Base-by-base conservation (phyloP, 2,797 vertebrate genomes). In the Gallinago solitaria region DNA sequence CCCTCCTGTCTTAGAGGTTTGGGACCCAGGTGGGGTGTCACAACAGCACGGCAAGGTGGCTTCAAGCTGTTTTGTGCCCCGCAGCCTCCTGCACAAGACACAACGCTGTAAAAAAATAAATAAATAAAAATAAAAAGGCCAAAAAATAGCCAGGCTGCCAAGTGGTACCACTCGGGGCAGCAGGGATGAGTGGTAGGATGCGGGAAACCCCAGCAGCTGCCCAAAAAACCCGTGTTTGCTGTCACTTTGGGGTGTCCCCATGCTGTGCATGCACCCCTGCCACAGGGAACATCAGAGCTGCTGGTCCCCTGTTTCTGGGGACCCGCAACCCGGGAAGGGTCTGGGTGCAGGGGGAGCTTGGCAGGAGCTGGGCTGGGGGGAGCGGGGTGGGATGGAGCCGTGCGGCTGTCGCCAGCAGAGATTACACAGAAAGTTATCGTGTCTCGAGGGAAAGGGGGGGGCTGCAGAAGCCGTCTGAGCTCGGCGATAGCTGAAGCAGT, bases 251-350 rank as follows among this genome's bases (percentile, higher is more conserved):
- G 41, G 35, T 43, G 23, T 30, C 57, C n/a, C 47, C 35, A 1
- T 23, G 45, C 70, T 7, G 21, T 68, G 19, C 30, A 2, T 39
- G 53, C 8, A 41, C 15, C 54, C 32, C 2, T 11, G 23, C 51
- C 2, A 0, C 12, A 6, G n/a, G 6, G 10, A 30, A 2, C 12
- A 65, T 17, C 9, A 0, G 76, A 45, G 33, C n/a, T 70, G 37
- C 56, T 37, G 0, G 1, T 18, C 35, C 41, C 64, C 57, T 32
- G 7, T 4, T 60, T 13, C 7, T 4, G 53, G 51, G 19, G 6
- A 25, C 30, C n/a, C 2, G 0, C 9, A 16, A 3, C 33, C 75
- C 8, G 0, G 21, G 0, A 16, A 17, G 11, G 63, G 50, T 63
- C 41, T 56, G 17, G 2, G 0, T 5, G 67, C 2, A 0, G n/a